Base-by-base conservation (phyloP, 53 echinoderm and acorn worm species). In the Arbacia lixula region DNA sequence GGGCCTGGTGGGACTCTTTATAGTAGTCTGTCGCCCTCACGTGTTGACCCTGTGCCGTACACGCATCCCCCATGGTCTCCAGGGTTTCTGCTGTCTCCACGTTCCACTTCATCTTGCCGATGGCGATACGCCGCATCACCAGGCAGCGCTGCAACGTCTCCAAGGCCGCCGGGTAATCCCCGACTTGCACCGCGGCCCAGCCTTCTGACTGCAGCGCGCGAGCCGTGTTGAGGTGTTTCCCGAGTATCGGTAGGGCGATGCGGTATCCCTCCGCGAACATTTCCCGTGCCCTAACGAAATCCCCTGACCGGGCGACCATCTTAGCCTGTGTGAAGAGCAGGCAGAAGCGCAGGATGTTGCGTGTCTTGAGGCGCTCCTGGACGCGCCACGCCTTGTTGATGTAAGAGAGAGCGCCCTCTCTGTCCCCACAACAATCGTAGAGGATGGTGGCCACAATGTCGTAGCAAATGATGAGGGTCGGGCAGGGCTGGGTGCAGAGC, bases 11-110 rank as follows among this genome's bases (percentile, higher is more conserved):
- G 35, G 46, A 81, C 1, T 20, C 41, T 16, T 34, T 37, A 49
- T 81, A 81, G 61, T 63, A 81, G 5, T 30, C 32, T 3, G 41
- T 19, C 29, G 82, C 82, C 32, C 29, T 29, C 43, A 17, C 30
- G 12, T 12, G 43, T 4, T 81, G 17, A 12, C n/a, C 4, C 33
- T 34, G 17, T 14, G 63, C 82, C 37, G 64, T 31, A 43, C 9
- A 41, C 17, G 52, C 64, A 32, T 81, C 82, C 2, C 82, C 82
- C 43, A 81, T 50, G 5, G 82, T 81, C 62, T 81, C 82, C 4
- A 63, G 32, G 16, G 82, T 81, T 64, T 81, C 82, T 20, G 82
- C 82, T 14, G 31, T 81, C 50, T 81, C 82, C 46, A 81, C 82
- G 64, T 81, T 81, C 82, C 82, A 81, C 64, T 63, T 62, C 82